Percentiles rank a stretch among this genome's conserved stretches.
Evolutionary conservation across 2,888 invertebrate genomes (phyloP).

Genomic region (Ferdinandea cuprea): DNA sequence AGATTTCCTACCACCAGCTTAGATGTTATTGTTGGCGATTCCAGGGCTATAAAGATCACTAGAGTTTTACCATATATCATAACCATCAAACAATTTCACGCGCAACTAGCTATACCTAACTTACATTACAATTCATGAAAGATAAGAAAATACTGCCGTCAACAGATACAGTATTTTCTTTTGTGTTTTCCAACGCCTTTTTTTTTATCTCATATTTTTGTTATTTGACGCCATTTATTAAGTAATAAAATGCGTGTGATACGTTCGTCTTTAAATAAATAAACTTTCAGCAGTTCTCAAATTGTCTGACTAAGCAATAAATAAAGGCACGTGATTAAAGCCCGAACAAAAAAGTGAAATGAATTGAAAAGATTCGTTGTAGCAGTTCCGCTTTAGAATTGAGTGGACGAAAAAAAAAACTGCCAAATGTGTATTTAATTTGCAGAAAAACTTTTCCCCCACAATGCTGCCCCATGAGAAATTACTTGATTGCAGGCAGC

Average conservation of each 20-base stretch:
- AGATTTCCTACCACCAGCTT: no score
- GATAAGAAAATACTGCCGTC: background rate
- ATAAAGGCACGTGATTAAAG: background rate
- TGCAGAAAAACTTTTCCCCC: conserved; percentile 1
- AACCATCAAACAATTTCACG: background rate
- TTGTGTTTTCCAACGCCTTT: background rate
- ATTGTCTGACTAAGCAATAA: background rate
- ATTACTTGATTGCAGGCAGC: conserved; percentile 64
- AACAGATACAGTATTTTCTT: background rate
- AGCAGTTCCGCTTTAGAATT: conserved; percentile 8
- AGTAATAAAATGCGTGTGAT: no score
- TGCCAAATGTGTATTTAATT: conserved; percentile 32
- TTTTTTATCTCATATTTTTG: no score
- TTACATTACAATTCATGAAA: background rate
- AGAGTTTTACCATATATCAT: no score
- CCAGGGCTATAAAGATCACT: no score
- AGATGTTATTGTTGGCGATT: no score
- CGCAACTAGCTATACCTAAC: background rate
- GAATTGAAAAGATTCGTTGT: background rate
- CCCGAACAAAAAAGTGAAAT: background rate
- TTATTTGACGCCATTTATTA: no score
- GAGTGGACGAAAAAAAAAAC: no score
- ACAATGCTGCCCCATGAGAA: conserved; percentile 53
- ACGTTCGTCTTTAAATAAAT: background rate
- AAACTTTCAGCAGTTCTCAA: background rate